These are phyloP conservation scores for Bombus affinis DNA, from an alignment of 1,140 invertebrate species.

Conservation along the genomic window DNA sequence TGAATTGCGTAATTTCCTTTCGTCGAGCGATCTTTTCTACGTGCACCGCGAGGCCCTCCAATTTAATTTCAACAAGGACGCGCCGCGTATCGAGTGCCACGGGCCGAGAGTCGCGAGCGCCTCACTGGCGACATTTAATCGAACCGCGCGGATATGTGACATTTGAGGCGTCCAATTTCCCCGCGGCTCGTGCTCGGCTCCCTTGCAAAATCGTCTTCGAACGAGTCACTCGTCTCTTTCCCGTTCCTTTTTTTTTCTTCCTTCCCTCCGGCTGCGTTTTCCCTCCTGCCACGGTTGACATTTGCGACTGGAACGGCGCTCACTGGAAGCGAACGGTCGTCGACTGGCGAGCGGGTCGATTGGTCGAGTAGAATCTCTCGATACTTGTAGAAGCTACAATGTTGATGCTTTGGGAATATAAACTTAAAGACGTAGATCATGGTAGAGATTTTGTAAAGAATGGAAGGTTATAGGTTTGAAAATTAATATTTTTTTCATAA, in stretches of 20 bases:
- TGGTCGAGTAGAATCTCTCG: not conserved
- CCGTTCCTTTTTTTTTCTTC: not conserved
- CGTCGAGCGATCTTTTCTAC: conserved; percentile 23
- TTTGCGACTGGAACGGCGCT: conserved; percentile 14
- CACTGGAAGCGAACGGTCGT: not conserved
- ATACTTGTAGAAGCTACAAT: not conserved
- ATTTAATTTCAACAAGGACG: conserved; percentile 44
- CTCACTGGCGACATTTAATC: conserved; percentile 56
- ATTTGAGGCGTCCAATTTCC: conserved; percentile 60
- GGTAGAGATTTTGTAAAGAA: not conserved
- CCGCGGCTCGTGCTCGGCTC: not conserved
- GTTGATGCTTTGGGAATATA: not conserved
- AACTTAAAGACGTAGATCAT: not conserved
- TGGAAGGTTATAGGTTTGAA: too few relatives aligned
- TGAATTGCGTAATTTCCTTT: conserved; percentile 48
- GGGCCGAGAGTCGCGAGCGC: not conserved
- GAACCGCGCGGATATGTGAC: conserved; percentile 48
- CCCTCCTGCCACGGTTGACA: conserved; percentile 37
- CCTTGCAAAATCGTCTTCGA: conserved; percentile 55
- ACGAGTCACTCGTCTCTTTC: not conserved
- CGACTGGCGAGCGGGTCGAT: not conserved
- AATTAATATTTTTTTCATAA: not conserved
- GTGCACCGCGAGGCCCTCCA: not conserved
- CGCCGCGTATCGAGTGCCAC: not conserved
- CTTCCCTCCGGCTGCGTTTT: conserved; percentile 26